A percentile compares a stretch with the other conserved stretches of the same genome.
phyloP scores from a whole-genome alignment of 2,888 invertebrate species.

The Coenonympha arcania region DNA sequence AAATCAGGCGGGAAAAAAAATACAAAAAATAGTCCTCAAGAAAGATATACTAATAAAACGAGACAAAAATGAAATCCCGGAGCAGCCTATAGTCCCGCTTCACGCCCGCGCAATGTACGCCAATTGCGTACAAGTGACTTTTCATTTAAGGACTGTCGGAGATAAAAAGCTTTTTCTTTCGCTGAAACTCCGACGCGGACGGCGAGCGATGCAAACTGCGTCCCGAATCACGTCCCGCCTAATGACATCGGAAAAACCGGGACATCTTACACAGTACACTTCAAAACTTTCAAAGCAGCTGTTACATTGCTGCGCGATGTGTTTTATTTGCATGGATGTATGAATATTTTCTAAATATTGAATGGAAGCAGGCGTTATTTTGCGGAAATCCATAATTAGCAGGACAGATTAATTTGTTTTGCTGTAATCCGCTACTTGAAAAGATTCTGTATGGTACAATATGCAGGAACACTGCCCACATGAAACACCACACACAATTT shows the following conservation, averaged over 20 bases:
- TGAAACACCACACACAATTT: no score
- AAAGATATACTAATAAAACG: neutral
- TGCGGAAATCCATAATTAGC: no score
- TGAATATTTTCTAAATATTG: no score
- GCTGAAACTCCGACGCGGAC: neutral
- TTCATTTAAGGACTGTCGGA: slow-evolving; percentile 22
- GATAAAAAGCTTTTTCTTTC: slow-evolving; percentile 16
- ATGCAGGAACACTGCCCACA: no score
- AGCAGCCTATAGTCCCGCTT: neutral
- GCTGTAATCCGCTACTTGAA: no score
- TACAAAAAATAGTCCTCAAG: neutral
- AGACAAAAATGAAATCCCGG: neutral
- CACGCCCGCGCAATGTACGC: slow-evolving; percentile 19
- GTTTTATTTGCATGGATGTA: no score
- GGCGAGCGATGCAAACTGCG: slow-evolving; percentile 9
- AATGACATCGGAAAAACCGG: slow-evolving; percentile 9
- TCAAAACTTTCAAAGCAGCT: no score
- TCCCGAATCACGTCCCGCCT: slow-evolving; percentile 12
- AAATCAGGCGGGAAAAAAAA: neutral
- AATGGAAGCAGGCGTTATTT: no score
- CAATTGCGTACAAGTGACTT: slow-evolving; percentile 24
- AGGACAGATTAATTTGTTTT: no score
- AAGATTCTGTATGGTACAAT: no score
- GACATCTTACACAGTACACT: no score
- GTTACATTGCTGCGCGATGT: no score